These are phyloP conservation scores for Chironomus tentans DNA, from an alignment of 2,888 invertebrate genomes.

Conservation along the genomic window DNA sequence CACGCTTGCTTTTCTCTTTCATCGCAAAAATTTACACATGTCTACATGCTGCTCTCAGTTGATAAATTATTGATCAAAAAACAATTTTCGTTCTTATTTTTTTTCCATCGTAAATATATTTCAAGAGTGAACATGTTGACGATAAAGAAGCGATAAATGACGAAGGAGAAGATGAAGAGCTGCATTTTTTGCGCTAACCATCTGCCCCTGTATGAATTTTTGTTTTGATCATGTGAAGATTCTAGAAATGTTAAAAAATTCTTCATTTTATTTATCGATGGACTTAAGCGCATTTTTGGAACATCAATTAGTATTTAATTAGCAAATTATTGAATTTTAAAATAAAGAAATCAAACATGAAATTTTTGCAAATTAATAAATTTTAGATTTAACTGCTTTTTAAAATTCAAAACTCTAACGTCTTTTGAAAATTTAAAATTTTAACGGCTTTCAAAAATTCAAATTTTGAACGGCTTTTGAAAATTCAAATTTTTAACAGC, in stretches of 20 bases:
- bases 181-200: conserved; percentile 13
- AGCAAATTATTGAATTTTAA: no score
- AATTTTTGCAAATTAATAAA: no score
- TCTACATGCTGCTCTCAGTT: background rate
- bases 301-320: no score
- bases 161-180: background rate
- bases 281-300: no score
- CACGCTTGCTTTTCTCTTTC: background rate
- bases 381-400: no score
- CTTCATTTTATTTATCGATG: no score
- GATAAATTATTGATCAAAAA: background rate
- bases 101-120: background rate
- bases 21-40: background rate
- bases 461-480: no score
- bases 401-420: no score
- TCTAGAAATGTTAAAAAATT: background rate
- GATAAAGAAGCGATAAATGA: background rate
- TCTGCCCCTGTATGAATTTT: background rate
- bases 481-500: no score
- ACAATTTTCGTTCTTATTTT: background rate
- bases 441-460: no score
- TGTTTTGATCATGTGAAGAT: background rate
- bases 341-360: no score
- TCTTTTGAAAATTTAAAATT: no score
- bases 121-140: background rate